Base-by-base conservation (phyloP, 2,797 vertebrate species). In the Sebastes cheni region DNA sequence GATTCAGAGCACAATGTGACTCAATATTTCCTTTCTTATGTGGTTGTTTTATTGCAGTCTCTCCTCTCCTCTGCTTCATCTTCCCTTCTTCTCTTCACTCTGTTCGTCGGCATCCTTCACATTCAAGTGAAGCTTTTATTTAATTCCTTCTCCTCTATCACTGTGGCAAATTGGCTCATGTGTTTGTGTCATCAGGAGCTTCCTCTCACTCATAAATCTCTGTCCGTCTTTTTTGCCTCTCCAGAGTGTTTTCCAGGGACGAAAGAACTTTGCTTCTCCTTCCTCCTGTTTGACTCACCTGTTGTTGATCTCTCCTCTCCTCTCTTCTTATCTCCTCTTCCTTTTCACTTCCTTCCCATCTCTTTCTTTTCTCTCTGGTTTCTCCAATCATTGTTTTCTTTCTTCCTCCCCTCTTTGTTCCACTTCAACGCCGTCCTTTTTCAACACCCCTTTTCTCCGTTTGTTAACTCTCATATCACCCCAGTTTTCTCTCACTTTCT, bases 121-220 rank as follows among this genome's bases (percentile, higher is more conserved):
- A 39, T 60, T 77, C 25, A 59, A 67, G 68, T 13, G 42, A 34
- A 67, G 80, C 62, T 64, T 64, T 58, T 8, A 39, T 77, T 71
- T 29, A 75, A 70, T 55, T 69, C 68, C 36, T 29, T 34, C 52
- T 55, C n/a, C 27, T 18, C 71, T 55, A 54, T 70, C 65, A 39
- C 50, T 58, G 84, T 70, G 46, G 46, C 46, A 8, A 50, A 50
- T 74, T 78, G 75, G 67, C 59, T 83, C 10, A 52, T 77, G 67
- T 74, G 77, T 80, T 65, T 50, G 46, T 50, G 46, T 50, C 46
- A 42, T 80, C 81, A 75, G 66, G 50, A 36, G 32, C 32, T 59
- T 77, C 61, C 55, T 70, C 70, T 72, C 58, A 3, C 64, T 75
- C 67, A 27, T 70, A 59, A 79, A 60, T 75, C 67, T 85, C 68